A percentile compares a stretch with the other conserved stretches of the same genome.
Evolutionary conservation across 1,140 invertebrate genomes (phyloP).

Genomic region (Bradynema listronoti): DNA sequence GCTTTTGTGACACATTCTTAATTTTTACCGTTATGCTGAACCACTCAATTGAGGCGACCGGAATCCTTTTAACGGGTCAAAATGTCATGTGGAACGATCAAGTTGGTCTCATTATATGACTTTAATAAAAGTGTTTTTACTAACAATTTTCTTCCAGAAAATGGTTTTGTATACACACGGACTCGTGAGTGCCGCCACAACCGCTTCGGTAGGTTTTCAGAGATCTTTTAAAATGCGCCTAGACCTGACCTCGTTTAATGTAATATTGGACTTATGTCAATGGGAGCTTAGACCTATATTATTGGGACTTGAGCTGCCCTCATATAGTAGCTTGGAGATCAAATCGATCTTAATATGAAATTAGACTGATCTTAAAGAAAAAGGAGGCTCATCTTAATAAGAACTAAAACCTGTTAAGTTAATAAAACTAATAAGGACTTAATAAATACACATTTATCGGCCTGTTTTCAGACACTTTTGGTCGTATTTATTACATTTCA

Average conservation of each 20-base stretch:
- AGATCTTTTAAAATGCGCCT: no score
- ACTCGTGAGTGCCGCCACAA: constrained; percentile 35
- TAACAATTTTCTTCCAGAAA: not conserved
- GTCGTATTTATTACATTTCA: constrained; percentile 48
- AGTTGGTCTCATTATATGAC: not conserved
- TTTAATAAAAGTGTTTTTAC: not conserved
- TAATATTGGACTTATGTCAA: no score
- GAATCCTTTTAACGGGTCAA: constrained; percentile 22
- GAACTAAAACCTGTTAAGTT: no score
- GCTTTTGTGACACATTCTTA: constrained; percentile 40
- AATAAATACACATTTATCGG: no score
- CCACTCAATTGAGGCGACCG: constrained; percentile 42
- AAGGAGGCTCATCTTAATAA: no score
- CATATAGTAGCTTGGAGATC: no score
- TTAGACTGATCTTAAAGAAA: no score
- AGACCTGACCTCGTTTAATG: no score
- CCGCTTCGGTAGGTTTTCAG: constrained; percentile 25
- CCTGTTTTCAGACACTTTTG: constrained; percentile 29
- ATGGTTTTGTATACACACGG: constrained; percentile 29
- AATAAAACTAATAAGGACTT: no score
- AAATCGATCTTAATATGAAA: not conserved
- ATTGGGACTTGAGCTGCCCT: no score
- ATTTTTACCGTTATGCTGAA: constrained; percentile 40
- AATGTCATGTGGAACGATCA: constrained; percentile 45
- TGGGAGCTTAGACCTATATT: no score